Percentiles rank a stretch among this genome's conserved stretches.
These are phyloP conservation scores for Sarcophilus harrisii DNA, from an alignment of 2,797 vertebrate species.

Conservation along the genomic window DNA sequence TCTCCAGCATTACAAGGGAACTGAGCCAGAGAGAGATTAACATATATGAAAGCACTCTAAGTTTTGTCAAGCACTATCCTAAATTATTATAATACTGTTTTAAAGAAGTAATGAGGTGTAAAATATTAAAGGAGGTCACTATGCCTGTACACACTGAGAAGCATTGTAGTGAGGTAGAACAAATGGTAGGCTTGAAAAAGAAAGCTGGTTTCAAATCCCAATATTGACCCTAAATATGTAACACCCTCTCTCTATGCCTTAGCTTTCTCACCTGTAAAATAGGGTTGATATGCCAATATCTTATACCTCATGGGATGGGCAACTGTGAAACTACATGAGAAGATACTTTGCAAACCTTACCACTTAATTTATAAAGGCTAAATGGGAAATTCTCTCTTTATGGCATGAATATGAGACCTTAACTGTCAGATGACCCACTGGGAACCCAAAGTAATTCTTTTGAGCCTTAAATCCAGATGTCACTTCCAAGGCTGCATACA, in stretches of 20 bases:
- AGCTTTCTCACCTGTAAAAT: not conserved
- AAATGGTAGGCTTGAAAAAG: not conserved
- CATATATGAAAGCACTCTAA: not conserved
- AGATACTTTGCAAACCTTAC: not conserved
- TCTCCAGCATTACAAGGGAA: no score
- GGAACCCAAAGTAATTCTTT: not conserved
- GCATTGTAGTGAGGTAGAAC: not conserved
- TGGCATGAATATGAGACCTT: no score
- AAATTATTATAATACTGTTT: not conserved
- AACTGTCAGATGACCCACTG: not conserved
- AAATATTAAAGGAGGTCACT: not conserved
- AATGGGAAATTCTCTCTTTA: no score
- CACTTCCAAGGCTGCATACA: not conserved
- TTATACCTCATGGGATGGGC: not conserved
- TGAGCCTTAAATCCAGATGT: not conserved
- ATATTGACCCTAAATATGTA: not conserved
- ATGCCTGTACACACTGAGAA: not conserved
- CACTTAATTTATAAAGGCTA: no score
- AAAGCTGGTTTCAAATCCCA: not conserved
- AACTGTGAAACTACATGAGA: not conserved
- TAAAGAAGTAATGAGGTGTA: not conserved
- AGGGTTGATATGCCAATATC: not conserved
- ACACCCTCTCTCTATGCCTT: not conserved
- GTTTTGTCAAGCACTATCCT: not conserved
- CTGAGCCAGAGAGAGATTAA: not conserved